These are phyloP conservation scores for Melitaea cinxia DNA, from an alignment of 1,140 invertebrate species.

Conservation along the genomic window DNA sequence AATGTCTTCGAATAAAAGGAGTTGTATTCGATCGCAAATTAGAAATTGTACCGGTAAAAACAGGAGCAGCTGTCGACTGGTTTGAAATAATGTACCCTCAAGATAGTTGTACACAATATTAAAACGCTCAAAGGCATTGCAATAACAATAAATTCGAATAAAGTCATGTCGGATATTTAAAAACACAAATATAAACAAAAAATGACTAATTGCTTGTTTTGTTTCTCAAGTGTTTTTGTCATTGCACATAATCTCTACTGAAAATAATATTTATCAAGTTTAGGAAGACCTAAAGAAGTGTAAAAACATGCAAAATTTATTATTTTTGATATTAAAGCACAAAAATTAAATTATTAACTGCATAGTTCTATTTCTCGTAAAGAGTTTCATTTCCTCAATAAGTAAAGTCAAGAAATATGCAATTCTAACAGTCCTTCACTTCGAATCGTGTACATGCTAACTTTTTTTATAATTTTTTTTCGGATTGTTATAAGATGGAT, in stretches of 20 bases:
- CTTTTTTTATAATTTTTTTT: slow-evolving; percentile 56
- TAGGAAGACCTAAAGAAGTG: no score
- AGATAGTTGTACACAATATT: slow-evolving; percentile 20
- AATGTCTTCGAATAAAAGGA: slow-evolving; percentile 5
- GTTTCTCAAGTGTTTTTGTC: neutral
- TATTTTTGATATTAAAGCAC: no score
- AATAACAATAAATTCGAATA: slow-evolving; percentile 24
- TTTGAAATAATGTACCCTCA: slow-evolving; percentile 16
- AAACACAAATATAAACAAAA: slow-evolving; percentile 20
- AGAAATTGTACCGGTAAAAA: slow-evolving; percentile 20
- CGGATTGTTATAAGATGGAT: slow-evolving; percentile 69
- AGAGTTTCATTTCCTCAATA: no score
- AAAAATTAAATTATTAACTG: no score
- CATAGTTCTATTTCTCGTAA: no score
- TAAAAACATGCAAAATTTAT: no score
- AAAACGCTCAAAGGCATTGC: slow-evolving; percentile 19
- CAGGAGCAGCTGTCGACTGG: slow-evolving; percentile 23
- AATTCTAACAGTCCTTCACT: neutral
- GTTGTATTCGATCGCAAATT: slow-evolving; percentile 20
- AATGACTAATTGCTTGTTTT: neutral
- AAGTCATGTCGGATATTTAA: slow-evolving; percentile 17
- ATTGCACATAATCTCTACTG: neutral
- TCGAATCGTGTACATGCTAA: neutral
- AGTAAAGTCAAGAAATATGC: no score
- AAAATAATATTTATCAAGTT: no score